Evolutionary conservation across 2,888 invertebrate species (phyloP), one percentile per base, ranked within the genome.

Genomic region (Harpalus rubripes): DNA sequence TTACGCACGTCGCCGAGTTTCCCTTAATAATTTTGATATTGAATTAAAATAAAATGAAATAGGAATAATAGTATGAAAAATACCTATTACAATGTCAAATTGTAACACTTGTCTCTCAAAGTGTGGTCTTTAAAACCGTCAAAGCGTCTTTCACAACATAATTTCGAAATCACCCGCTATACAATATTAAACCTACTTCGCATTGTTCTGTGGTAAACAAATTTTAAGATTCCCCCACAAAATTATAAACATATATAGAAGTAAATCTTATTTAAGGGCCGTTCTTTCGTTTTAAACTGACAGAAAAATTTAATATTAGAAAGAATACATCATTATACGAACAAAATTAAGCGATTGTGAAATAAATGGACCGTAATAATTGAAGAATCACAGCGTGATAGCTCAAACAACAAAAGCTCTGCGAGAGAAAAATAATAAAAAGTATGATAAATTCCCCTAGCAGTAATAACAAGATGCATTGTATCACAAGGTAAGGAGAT

Each of bases 361-460:
- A 39, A 41, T 16, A 74, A 74, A 74, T 74, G 74, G 74, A 74
- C 52, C 52, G 74, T 16, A 74, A 74, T 74, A 74, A 74, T 52
- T 74, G 44, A 74, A 74, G 74, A 74, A 74, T 41, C 52, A 74
- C 52, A 52, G 74, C 44, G 41, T 74, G 74, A 12, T 18, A 74
- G 16, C 16, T 16, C 18, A 15, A 74, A 44, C 74, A 41, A 74
- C 52, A 74, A 74, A 74, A 52, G 74, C 15, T 26, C 12, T 15
- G 18, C 52, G 52, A 68, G 74, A 22, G 74, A 22, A 74, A 74
- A 74, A 44, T 74, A 74, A 74, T 74, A 52, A 74, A 63, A 22
- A 65, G 26, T 22, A 32, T 26, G 65, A 65, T 26, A 65, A 65
- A 65, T 65, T 26, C 26, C 32, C 26, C 12, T 63, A 10, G 8